These are phyloP conservation scores for Drosophila nannoptera DNA, from an alignment of 1,140 invertebrate genomes.

Conservation along the genomic window DNA sequence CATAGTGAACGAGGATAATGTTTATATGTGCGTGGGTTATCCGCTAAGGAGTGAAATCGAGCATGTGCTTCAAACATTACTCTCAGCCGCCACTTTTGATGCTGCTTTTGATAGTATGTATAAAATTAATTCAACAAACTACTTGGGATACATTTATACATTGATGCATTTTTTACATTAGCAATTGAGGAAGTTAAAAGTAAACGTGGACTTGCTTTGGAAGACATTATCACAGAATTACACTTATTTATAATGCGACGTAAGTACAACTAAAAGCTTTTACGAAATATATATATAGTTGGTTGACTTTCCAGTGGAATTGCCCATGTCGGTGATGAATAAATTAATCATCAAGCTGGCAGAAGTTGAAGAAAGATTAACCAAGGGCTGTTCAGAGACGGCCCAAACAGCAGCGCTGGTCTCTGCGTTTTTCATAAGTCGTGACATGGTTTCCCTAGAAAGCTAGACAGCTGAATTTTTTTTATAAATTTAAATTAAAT, in stretches of 20 bases:
- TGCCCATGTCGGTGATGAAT: constrained; percentile 87
- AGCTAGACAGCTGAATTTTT: constrained; percentile 32
- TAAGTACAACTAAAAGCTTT: constrained; percentile 78
- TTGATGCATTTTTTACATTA: constrained; percentile 77
- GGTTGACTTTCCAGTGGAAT: constrained; percentile 84
- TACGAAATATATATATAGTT: no score
- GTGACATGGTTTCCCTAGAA: constrained; percentile 80
- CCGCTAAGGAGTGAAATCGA: constrained; percentile 94
- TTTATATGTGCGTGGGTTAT: constrained; percentile 98
- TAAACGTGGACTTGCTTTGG: constrained; percentile 91
- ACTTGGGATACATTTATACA: neutral
- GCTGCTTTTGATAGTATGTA: constrained; percentile 88
- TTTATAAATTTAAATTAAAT: neutral
- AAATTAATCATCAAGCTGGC: constrained; percentile 89
- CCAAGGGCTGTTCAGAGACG: constrained; percentile 88
- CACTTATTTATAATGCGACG: constrained; percentile 91
- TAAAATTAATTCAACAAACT: neutral
- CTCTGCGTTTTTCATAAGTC: constrained; percentile 86
- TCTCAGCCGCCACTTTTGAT: constrained; percentile 91
- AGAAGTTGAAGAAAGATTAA: constrained; percentile 88
- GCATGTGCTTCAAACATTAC: constrained; percentile 91
- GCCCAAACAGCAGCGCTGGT: constrained; percentile 91
- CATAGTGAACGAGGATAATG: constrained; percentile 92
- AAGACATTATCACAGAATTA: constrained; percentile 94
- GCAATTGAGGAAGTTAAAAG: constrained; percentile 92